Evolutionary conservation across 2,113 vertebrate genomes (phyloP).

Genomic region (Clupea harengus): DNA sequence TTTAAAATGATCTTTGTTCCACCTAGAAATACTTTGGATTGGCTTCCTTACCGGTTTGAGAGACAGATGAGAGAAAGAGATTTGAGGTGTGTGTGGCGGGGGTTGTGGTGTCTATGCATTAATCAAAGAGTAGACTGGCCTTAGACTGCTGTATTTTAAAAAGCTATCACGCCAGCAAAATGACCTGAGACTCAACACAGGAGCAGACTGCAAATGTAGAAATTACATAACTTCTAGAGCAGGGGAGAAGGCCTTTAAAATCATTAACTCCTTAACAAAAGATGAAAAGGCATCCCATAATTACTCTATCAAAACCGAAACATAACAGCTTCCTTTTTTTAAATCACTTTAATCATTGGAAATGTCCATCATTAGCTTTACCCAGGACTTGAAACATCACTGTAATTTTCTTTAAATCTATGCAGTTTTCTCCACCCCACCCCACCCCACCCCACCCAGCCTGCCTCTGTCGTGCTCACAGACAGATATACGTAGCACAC

Average conservation of each 20-base stretch:
- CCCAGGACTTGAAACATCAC: neutral
- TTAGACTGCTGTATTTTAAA: constrained; percentile 13
- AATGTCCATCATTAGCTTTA: neutral
- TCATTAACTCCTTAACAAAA: neutral
- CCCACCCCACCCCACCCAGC: neutral
- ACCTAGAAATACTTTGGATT: neutral
- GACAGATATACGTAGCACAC: neutral
- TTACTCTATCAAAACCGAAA: constrained; percentile 2
- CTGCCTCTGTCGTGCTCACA: neutral
- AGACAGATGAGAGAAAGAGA: neutral
- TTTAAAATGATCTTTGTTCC: neutral
- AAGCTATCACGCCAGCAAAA: constrained; percentile 4
- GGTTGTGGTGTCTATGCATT: neutral
- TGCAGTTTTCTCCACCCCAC: neutral
- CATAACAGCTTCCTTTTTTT: neutral
- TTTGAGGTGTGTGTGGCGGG: neutral
- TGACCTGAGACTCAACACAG: constrained; percentile 2
- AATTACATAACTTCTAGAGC: constrained; percentile 13
- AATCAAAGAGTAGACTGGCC: neutral
- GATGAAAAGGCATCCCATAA: constrained; percentile 10
- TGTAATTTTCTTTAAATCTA: neutral
- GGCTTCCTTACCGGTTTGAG: neutral
- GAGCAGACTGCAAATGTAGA: constrained; percentile 15
- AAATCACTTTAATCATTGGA: neutral
- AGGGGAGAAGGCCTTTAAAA: neutral